Conservation (phyloP, 2,888 invertebrate species). For the Meganola albula region DNA sequence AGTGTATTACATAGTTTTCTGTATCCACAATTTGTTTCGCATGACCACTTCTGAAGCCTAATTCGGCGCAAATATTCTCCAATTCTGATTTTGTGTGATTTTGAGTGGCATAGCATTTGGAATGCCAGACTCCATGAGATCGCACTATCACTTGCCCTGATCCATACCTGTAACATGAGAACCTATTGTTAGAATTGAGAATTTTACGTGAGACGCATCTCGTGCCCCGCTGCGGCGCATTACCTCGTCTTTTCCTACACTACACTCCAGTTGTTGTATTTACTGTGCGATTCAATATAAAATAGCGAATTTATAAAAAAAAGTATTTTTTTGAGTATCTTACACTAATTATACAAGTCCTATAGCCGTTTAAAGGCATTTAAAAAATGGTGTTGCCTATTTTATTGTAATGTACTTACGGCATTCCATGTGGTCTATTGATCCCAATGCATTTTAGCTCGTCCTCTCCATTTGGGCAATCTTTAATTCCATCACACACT, state of each 20-base stretch:
- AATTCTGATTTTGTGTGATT: slow-evolving; percentile 72
- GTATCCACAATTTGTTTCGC: slow-evolving; percentile 56
- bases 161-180: slow-evolving; percentile 68
- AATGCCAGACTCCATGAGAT: slow-evolving; percentile 83
- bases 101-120: slow-evolving; percentile 80
- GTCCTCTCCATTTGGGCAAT: slow-evolving; percentile 86
- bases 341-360: too few species aligned
- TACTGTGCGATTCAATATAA: too few species aligned
- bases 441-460: slow-evolving; percentile 80
- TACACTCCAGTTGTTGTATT: too few species aligned
- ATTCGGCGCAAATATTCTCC: slow-evolving; percentile 78
- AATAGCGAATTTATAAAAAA: too few species aligned
- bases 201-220: too few species aligned
- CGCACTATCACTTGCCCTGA: slow-evolving; percentile 82
- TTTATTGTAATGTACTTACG: slow-evolving; percentile 40
- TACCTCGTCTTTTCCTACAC: too few species aligned
- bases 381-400: background rate
- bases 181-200: too few species aligned
- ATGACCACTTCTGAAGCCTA: slow-evolving; percentile 79
- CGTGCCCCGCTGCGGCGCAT: too few species aligned
- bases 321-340: too few species aligned
- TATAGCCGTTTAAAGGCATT: too few species aligned
- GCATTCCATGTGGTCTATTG: slow-evolving; percentile 46
- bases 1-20: slow-evolving; percentile 31
- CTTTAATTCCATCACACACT: slow-evolving; percentile 85